These are phyloP conservation scores for Encarsia formosa DNA, from an alignment of 2,888 invertebrate species.

Conservation along the genomic window DNA sequence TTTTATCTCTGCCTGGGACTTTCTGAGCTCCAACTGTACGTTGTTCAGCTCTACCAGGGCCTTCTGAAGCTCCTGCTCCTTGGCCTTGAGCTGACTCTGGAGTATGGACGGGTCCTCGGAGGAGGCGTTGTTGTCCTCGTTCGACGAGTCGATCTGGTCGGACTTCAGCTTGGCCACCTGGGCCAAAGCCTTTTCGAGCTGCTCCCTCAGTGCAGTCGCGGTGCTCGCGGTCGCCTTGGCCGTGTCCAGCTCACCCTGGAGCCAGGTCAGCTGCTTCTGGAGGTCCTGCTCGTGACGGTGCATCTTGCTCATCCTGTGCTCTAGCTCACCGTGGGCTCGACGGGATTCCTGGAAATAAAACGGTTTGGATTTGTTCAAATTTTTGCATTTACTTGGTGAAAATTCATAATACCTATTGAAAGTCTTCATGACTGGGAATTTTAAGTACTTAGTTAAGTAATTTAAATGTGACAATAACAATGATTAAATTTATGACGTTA, in stretches of 20 bases:
- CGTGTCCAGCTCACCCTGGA: constrained; percentile 47
- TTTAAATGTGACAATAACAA: too few relatives aligned
- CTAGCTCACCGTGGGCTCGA: constrained; percentile 55
- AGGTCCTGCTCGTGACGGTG: constrained; percentile 60
- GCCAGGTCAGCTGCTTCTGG: constrained; percentile 50
- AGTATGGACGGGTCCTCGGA: neutral
- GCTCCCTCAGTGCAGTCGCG: constrained; percentile 47
- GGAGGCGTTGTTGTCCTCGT: constrained; percentile 4
- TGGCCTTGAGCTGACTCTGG: constrained; percentile 26
- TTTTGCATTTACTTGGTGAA: too few relatives aligned
- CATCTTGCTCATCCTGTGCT: constrained; percentile 53
- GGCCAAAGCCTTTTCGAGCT: constrained; percentile 46
- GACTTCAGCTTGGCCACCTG: constrained; percentile 40
- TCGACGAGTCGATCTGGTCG: constrained; percentile 28
- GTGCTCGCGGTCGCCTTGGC: constrained; percentile 41
- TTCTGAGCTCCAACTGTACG: constrained; percentile 44
- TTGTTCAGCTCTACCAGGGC: constrained; percentile 32
- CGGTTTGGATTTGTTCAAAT: too few relatives aligned
- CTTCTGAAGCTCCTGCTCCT: constrained; percentile 38
- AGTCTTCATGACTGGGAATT: too few relatives aligned
- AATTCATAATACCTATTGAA: neutral
- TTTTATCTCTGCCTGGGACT: constrained; percentile 55
- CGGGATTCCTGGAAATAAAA: constrained; percentile 54
- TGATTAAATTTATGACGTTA: too few relatives aligned
- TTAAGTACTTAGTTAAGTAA: too few relatives aligned